A percentile compares a stretch with the other conserved stretches of the same genome.
These are phyloP conservation scores for Propsilocerus akamusi DNA, from an alignment of 1,140 invertebrate genomes.

Conservation along the genomic window DNA sequence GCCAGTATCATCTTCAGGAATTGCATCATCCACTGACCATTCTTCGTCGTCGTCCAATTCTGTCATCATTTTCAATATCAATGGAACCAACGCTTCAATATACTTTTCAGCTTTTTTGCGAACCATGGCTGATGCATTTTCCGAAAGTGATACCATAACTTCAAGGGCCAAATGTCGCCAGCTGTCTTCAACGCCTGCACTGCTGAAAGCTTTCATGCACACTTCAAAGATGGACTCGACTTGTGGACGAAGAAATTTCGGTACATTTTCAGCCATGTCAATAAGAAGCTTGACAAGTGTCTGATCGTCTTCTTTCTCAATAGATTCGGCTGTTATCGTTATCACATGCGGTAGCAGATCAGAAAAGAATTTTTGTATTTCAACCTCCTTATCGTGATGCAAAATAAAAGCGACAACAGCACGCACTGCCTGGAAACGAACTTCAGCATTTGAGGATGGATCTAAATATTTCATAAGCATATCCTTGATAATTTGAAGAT, in stretches of 20 bases:
- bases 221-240: constrained; percentile 75
- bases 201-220: constrained; percentile 70
- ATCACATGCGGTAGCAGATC: constrained; percentile 66
- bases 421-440: constrained; percentile 62
- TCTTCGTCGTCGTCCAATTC: constrained; percentile 87
- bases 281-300: constrained; percentile 78
- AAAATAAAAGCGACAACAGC: constrained; percentile 81
- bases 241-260: constrained; percentile 80
- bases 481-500: constrained; percentile 84
- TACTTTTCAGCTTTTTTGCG: constrained; percentile 73
- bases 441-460: constrained; percentile 45
- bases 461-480: constrained; percentile 73
- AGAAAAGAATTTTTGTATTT: constrained; percentile 70
- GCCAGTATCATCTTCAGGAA: constrained; percentile 67
- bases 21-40: constrained; percentile 61
- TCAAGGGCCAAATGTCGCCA: constrained; percentile 86
- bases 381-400: constrained; percentile 75
- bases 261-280: constrained; percentile 81
- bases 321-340: constrained; percentile 38
- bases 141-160: constrained; percentile 83
- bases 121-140: constrained; percentile 90
- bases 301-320: constrained; percentile 77
- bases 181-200: constrained; percentile 56
- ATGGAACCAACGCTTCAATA: constrained; percentile 54
- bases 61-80: constrained; percentile 90